A percentile compares a stretch with the other conserved stretches of the same genome.
phyloP scores from a whole-genome alignment of 2,888 invertebrate genomes.

The Alcis repandata region DNA sequence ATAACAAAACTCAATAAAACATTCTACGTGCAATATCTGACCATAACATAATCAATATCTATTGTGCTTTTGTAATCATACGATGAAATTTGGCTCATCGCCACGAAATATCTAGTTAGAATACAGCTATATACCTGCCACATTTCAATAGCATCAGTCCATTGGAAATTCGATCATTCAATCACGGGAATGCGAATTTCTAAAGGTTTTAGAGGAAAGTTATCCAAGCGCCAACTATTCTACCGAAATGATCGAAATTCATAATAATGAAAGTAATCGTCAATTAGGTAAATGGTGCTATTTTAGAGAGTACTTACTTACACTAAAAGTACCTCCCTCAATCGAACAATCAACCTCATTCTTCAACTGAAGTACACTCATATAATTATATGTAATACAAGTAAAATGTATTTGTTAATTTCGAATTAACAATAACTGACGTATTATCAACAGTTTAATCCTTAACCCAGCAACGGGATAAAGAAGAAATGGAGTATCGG shows the following conservation, averaged over 20 bases:
- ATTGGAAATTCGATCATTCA: slow-evolving; percentile 19
- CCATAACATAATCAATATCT: slow-evolving; percentile 6
- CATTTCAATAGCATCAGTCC: slow-evolving; percentile 7
- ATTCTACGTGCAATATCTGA: slow-evolving; percentile 3
- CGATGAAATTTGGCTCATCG: slow-evolving; percentile 12
- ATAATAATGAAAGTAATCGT: not conserved
- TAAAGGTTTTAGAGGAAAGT: slow-evolving; percentile 15
- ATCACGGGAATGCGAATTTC: slow-evolving; percentile 28
- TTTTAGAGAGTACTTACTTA: too few species aligned
- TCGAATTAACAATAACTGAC: too few species aligned
- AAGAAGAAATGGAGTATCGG: not conserved
- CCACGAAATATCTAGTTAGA: slow-evolving; percentile 10
- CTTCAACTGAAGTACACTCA: too few species aligned
- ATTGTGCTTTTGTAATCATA: slow-evolving; percentile 13
- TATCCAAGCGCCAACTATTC: slow-evolving; percentile 13
- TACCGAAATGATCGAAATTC: slow-evolving; percentile 2
- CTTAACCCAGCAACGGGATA: not conserved
- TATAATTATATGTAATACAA: too few species aligned
- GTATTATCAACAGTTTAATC: too few species aligned
- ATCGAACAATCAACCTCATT: too few species aligned
- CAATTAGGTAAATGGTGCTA: not conserved
- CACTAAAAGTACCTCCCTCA: too few species aligned
- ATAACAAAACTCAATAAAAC: not conserved
- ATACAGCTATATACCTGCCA: slow-evolving; percentile 6
- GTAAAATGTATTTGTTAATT: too few species aligned